Conservation (phyloP, 2,797 vertebrate species). For the Bradypus variegatus region DNA sequence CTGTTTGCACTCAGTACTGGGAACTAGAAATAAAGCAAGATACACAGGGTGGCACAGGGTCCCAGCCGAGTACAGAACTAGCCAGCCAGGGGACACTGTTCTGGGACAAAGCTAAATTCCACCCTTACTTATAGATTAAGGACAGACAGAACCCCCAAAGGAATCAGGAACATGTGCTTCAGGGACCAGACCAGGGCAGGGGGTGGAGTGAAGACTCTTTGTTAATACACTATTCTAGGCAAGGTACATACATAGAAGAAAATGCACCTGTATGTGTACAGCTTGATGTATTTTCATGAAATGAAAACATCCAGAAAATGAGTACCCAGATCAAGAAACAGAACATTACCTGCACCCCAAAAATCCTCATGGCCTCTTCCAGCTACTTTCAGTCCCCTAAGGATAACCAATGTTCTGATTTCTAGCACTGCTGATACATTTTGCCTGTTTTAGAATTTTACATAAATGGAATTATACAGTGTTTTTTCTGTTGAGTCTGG, state of each 20-base stretch:
- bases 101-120: not conserved
- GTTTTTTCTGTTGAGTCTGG: not conserved
- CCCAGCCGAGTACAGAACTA: not conserved
- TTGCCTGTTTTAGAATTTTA: not conserved
- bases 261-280: not conserved
- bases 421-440: not conserved
- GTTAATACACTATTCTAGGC: not conserved
- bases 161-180: not conserved
- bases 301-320: not conserved
- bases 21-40: not conserved
- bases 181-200: not conserved
- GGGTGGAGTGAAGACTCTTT: not conserved
- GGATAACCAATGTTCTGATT: not conserved
- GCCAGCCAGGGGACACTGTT: not conserved
- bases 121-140: not conserved
- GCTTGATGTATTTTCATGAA: not conserved
- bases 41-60: not conserved
- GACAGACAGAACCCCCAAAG: not conserved
- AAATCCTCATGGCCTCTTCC: not conserved
- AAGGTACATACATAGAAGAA: not conserved
- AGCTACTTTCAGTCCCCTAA: not conserved
- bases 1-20: fast-evolving
- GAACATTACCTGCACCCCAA: not conserved
- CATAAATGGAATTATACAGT: not conserved
- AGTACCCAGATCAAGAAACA: not conserved